Base-by-base conservation (phyloP, 2,113 vertebrate species). In the Falco punctatus region DNA sequence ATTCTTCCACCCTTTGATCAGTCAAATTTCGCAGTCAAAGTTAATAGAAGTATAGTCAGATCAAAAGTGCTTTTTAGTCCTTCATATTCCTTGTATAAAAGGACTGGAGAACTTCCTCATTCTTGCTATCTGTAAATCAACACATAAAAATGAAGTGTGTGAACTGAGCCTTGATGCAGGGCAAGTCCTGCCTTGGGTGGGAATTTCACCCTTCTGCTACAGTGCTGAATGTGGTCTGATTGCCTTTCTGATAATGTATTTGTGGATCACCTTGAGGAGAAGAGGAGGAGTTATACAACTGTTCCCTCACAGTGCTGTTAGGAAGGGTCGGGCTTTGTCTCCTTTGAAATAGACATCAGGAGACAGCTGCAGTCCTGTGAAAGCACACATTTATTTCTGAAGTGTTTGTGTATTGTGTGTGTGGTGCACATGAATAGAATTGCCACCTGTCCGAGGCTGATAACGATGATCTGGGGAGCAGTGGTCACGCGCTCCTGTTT, bases 301-400 rank as follows among this genome's bases (percentile, higher is more conserved):
- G 65, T 94, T 95, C 80, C 80, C 62, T 94, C 81, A 32, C 64
- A 54, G 79, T 66, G 67, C 90, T 73, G 62, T 46, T 85, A 82
- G 81, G 78, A 95, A 93, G 96, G 96, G 86, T 97, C 49, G 13
- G 81, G 78, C 96, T 96, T 94, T 93, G 92, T 95, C 94, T 97
- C 78, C 59, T 96, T 95, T 92, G 94, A 95, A 97, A 95, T 28
- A 96, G 86, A 93, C 95, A 95, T 67, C 94, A 91, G 90, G 86
- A 59, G 71, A 91, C 95, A 95, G 71, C 96, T 96, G 96, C 92
- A 95, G 94, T 92, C 89, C 90, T 96, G 77, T 88, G 91, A 97
- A 87, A 97, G 81, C 86, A 93, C 92, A 89, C 86, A 80, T 97
- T 97, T 97, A 95, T 97, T 98, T 96, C 95, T 83, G 93, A 89